Percentiles rank a stretch among this genome's conserved stretches.
Conservation (phyloP, 2,113 vertebrate species). For the Neolamprologus devosi region DNA sequence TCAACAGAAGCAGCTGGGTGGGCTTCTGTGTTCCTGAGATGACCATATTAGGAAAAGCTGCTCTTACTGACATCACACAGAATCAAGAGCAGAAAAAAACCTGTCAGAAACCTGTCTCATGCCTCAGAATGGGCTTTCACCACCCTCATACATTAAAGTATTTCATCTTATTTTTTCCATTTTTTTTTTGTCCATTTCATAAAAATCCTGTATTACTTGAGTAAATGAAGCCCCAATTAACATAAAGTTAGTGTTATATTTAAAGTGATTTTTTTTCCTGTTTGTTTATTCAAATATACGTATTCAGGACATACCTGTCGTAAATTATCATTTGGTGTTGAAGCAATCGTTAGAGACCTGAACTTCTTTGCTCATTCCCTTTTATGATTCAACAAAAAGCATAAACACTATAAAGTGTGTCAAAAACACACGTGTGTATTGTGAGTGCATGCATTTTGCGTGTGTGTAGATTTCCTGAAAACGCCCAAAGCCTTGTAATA, state of each 20-base stretch:
- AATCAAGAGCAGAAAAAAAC: not conserved
- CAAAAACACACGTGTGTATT: not conserved
- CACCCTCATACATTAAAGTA: not conserved
- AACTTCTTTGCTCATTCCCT: not conserved
- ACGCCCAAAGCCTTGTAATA: slow-evolving; percentile 44
- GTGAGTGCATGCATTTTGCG: not conserved
- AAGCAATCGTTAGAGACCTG: not conserved
- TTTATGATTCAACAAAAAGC: not conserved
- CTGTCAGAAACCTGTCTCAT: accelerated
- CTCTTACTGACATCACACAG: not conserved
- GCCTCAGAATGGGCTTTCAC: not conserved
- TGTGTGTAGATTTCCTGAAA: not conserved
- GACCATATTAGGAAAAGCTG: not conserved
- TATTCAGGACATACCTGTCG: not conserved
- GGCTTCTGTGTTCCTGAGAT: not conserved
- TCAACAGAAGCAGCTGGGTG: not conserved
- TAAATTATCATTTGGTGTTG: not conserved
- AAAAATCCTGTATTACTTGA: not conserved
- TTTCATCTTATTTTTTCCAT: not conserved
- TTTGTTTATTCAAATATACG: not conserved
- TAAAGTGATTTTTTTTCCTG: not conserved
- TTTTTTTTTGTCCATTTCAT: not conserved
- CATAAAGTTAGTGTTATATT: not conserved
- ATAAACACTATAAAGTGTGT: not conserved
- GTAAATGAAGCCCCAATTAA: not conserved